Conservation (phyloP, 2,888 invertebrate genomes). For the Cataglyphis livida region DNA sequence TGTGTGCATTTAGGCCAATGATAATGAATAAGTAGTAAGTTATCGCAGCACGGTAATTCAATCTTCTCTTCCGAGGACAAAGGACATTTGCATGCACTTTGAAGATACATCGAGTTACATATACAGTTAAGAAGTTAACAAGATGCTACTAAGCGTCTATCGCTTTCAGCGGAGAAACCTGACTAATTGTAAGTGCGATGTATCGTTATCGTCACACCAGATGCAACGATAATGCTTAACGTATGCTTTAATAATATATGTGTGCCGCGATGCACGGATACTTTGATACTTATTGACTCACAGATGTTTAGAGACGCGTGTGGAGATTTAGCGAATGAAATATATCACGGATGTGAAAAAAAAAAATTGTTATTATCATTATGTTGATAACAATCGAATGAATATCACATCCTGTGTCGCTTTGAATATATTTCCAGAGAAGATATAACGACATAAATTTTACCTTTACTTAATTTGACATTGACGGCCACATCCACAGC, state of each 20-base stretch:
- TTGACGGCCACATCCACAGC: background rate
- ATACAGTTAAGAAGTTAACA: slow-evolving; percentile 30
- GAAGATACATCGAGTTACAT: slow-evolving; percentile 35
- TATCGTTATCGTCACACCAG: slow-evolving; percentile 21
- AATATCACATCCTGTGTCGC: background rate
- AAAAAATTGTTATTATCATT: background rate
- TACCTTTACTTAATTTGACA: background rate
- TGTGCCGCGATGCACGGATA: background rate
- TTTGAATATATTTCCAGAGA: background rate
- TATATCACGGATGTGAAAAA: background rate
- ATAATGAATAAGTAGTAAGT: slow-evolving; percentile 30
- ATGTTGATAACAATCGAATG: background rate
- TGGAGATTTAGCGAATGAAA: background rate
- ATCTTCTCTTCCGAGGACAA: slow-evolving; percentile 26
- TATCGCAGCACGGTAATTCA: slow-evolving; percentile 46
- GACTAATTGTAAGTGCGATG: slow-evolving; percentile 17
- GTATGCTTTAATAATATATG: background rate
- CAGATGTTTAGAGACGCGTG: background rate
- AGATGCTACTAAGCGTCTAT: slow-evolving; percentile 22
- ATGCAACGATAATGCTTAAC: slow-evolving; percentile 32
- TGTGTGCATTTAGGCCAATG: slow-evolving; percentile 48
- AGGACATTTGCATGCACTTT: slow-evolving; percentile 37
- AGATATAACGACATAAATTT: background rate
- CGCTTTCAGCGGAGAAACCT: slow-evolving; percentile 27
- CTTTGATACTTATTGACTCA: background rate